Conservation (phyloP, 2,797 vertebrate species). For the Choloepus didactylus region DNA sequence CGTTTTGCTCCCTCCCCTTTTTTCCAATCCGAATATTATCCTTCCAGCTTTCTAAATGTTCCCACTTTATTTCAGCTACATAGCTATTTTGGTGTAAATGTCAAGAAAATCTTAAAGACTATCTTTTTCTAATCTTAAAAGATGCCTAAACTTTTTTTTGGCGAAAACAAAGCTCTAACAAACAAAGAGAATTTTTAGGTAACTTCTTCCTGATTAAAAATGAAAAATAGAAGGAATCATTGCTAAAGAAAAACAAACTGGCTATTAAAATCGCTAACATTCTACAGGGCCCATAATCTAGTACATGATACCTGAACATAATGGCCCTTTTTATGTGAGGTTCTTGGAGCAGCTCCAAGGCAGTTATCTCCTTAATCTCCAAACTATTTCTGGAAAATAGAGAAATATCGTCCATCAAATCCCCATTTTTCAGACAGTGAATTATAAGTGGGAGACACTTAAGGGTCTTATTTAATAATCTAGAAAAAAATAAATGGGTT, state of each 20-base stretch:
- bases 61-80: slow-evolving; percentile 82
- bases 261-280: slow-evolving; percentile 49
- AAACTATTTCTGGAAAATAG: slow-evolving; percentile 1
- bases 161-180: slow-evolving; percentile 66
- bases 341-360: slow-evolving; percentile 51
- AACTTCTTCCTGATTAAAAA: slow-evolving; percentile 65
- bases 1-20: slow-evolving; percentile 68
- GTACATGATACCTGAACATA: slow-evolving; percentile 24
- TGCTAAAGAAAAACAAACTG: slow-evolving; percentile 38
- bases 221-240: slow-evolving; percentile 58
- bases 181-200: slow-evolving; percentile 71
- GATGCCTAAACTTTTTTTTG: neutral
- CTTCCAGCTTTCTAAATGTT: slow-evolving; percentile 83
- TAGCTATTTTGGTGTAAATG: slow-evolving; percentile 84
- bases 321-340: slow-evolving; percentile 57
- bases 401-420: slow-evolving; percentile 59
- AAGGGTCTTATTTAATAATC: slow-evolving; percentile 66
- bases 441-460: slow-evolving; percentile 63
- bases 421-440: slow-evolving; percentile 71
- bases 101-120: slow-evolving; percentile 80
- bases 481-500: neutral
- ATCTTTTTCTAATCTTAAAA: slow-evolving; percentile 81
- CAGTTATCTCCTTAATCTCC: slow-evolving; percentile 65
- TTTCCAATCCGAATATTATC: slow-evolving; percentile 74
- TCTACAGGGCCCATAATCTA: slow-evolving; percentile 48